phyloP scores from a whole-genome alignment of 2,797 vertebrate species.

The Pachyuromys duprasi region DNA sequence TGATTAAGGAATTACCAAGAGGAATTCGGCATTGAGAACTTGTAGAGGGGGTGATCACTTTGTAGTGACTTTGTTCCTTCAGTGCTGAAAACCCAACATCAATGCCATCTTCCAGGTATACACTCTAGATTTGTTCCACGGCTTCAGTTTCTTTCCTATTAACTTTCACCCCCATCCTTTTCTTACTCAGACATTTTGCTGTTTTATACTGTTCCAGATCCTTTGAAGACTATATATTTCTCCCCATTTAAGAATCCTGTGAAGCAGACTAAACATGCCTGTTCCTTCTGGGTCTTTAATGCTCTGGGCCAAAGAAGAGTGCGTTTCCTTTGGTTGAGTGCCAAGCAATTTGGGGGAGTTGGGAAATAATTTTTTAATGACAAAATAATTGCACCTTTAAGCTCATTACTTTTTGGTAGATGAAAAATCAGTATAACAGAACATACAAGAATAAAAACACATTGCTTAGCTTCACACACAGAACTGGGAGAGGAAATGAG shows the following conservation, averaged over 20 bases:
- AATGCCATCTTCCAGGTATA: neutral
- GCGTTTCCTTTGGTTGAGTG: slow-evolving; percentile 71
- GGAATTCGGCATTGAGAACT: neutral
- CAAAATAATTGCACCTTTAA: slow-evolving; percentile 77
- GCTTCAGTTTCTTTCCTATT: neutral
- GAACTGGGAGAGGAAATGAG: neutral
- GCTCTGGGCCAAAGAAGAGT: slow-evolving; percentile 23
- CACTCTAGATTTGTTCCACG: neutral
- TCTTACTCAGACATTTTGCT: neutral
- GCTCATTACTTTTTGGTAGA: slow-evolving; percentile 73
- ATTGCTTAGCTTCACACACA: slow-evolving; percentile 26
- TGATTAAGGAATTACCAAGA: neutral
- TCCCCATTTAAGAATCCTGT: slow-evolving; percentile 64
- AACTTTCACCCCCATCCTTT: neutral
- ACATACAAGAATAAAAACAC: slow-evolving; percentile 59
- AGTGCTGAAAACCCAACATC: neutral
- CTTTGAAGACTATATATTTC: slow-evolving; percentile 61
- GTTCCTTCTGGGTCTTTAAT: slow-evolving; percentile 69
- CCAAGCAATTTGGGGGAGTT: slow-evolving; percentile 56
- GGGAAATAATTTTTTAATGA: slow-evolving; percentile 70
- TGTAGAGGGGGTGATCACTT: neutral
- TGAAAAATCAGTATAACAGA: slow-evolving; percentile 65
- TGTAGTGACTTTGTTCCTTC: neutral
- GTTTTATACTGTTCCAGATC: slow-evolving; percentile 15
- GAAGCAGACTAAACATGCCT: slow-evolving; percentile 75